These are phyloP conservation scores for Halocynthia aurantium DNA, from an alignment of 23 tunicate species.

Conservation along the genomic window DNA sequence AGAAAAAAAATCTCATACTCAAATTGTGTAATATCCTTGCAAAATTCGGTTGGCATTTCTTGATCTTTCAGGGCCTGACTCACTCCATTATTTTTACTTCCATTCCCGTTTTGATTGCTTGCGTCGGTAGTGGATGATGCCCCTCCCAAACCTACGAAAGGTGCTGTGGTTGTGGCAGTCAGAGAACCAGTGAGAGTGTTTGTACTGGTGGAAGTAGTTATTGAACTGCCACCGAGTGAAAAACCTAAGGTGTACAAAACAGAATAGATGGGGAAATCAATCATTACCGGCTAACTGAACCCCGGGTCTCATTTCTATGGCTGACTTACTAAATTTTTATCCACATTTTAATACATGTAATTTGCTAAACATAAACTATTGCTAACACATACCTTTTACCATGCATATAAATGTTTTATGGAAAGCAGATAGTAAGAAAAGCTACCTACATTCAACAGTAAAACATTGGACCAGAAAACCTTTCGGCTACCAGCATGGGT, in stretches of 20 bases:
- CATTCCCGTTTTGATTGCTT: slow-evolving; percentile 29
- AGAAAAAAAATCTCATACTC: slow-evolving; percentile 42
- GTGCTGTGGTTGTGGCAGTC: slow-evolving; percentile 10
- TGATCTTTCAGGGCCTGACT: slow-evolving; percentile 76
- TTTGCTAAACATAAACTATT: no score
- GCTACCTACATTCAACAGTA: no score
- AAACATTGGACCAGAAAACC: no score
- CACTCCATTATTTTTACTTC: slow-evolving; percentile 38
- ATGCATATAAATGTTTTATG: no score
- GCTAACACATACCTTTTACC: no score
- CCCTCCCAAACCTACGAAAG: slow-evolving; percentile 82
- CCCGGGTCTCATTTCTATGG: no score
- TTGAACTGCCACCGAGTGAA: slow-evolving; percentile 19
- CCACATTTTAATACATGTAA: no score
- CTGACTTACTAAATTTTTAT: no score
- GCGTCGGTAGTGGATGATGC: slow-evolving; percentile 24
- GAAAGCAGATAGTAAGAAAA: no score
- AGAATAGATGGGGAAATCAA: no score
- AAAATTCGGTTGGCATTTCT: slow-evolving; percentile 53
- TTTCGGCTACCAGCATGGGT: no score
- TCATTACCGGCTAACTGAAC: no score
- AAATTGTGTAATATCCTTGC: slow-evolving; percentile 62
- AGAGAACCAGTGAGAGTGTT: not conserved
- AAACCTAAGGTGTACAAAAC: not conserved
- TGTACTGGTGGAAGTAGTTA: not conserved